phyloP scores from a whole-genome alignment of 2,797 vertebrate genomes.

The Acrossocheilus fasciatus region DNA sequence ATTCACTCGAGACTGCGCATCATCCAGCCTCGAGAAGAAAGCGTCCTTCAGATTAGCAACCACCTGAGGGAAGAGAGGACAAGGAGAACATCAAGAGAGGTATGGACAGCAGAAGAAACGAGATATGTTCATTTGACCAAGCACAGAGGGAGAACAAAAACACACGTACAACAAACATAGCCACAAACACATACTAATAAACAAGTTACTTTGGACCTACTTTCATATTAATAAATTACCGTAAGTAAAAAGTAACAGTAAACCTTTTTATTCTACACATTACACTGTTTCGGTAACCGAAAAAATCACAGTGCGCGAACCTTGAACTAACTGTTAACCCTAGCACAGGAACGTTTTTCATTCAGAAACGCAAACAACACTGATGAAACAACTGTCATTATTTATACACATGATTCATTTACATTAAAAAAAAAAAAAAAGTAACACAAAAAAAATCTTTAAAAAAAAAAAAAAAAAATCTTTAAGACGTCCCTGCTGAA shows the following conservation, averaged over 20 bases:
- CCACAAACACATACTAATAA: neutral
- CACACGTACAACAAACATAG: neutral
- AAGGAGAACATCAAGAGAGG: neutral
- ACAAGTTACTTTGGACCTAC: neutral
- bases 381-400: neutral
- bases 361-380: neutral
- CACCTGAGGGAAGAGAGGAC: slow-evolving; percentile 63
- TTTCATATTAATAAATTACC: neutral
- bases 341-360: neutral
- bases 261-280: neutral
- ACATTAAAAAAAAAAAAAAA: no score
- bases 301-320: neutral
- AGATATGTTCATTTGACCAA: neutral
- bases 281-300: neutral
- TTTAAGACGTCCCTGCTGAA: no score
- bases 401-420: neutral
- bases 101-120: neutral
- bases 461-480: neutral
- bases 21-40: slow-evolving; percentile 71
- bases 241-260: neutral
- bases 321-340: no score
- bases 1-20: slow-evolving; percentile 67
- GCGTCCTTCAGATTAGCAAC: slow-evolving; percentile 71
- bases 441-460: no score
- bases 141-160: neutral